Evolutionary conservation across 2,797 vertebrate species (phyloP).

Genomic region (Anas georgica): DNA sequence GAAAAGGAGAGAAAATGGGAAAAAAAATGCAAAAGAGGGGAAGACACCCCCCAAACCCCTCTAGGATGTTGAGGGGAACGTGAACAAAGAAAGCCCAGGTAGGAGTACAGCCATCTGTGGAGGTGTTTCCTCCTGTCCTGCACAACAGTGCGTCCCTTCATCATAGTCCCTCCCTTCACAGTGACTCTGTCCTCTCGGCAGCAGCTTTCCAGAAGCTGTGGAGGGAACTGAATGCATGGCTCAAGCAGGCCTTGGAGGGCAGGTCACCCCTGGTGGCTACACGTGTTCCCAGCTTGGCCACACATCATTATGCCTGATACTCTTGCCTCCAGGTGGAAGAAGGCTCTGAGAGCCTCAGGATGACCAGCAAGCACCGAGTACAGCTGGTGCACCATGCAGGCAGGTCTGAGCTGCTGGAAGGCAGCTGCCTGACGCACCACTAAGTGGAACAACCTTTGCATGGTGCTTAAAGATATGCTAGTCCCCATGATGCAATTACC

Average conservation of each 20-base stretch:
- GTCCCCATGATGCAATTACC: neutral
- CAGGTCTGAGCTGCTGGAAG: neutral
- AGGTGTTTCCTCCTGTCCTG: neutral
- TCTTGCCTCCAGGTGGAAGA: neutral
- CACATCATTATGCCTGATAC: rapidly evolving
- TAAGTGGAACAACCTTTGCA: neutral
- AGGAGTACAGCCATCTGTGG: neutral
- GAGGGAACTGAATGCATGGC: neutral
- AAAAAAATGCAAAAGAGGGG: neutral
- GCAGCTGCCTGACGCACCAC: neutral
- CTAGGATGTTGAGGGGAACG: neutral
- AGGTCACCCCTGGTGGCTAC: neutral
- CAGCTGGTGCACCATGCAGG: neutral
- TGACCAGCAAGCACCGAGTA: neutral
- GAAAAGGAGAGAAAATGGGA: neutral
- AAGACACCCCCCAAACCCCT: rapidly evolving
- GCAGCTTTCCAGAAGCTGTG: neutral
- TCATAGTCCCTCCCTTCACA: neutral
- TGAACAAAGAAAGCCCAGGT: neutral
- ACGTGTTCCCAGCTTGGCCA: neutral
- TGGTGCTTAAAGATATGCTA: neutral
- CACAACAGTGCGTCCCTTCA: neutral
- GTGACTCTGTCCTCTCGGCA: neutral
- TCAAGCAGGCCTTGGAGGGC: neutral
- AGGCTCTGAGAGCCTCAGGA: neutral